These are phyloP conservation scores for Anguilla pacifica DNA, from an alignment of 2,797 vertebrate species.

Conservation along the genomic window DNA sequence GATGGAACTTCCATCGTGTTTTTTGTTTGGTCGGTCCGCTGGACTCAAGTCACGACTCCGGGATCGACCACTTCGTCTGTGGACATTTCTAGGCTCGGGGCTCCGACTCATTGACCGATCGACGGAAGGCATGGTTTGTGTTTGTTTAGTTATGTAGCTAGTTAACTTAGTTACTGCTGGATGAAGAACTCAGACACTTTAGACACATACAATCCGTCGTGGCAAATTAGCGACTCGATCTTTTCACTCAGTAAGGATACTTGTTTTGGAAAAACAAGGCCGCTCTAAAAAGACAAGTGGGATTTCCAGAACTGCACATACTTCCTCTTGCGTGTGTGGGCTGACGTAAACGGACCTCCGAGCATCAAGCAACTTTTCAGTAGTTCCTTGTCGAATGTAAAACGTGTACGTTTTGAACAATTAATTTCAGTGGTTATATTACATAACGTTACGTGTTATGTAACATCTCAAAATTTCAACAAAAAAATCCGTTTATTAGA, in stretches of 20 bases:
- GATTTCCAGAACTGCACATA: not conserved
- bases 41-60: conserved; percentile 38
- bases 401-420: not conserved
- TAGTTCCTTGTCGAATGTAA: not conserved
- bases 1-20: not conserved
- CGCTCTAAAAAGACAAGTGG: not conserved
- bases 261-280: not conserved
- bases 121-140: conserved; percentile 36
- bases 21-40: not conserved
- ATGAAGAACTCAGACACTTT: not conserved
- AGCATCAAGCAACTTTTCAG: no score
- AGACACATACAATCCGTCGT: not conserved
- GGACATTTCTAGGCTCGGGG: conserved; percentile 45
- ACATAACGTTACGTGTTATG: not conserved
- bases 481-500: not conserved
- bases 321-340: conserved; percentile 10
- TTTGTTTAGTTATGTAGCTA: not conserved
- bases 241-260: not conserved
- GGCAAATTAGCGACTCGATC: not conserved
- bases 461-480: not conserved
- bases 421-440: not conserved
- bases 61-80: conserved; percentile 21
- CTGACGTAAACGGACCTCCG: not conserved
- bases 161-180: not conserved
- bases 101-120: conserved; percentile 59